Conservation (phyloP, 53 echinoderm and acorn worm genomes). For the Astropecten irregularis region DNA sequence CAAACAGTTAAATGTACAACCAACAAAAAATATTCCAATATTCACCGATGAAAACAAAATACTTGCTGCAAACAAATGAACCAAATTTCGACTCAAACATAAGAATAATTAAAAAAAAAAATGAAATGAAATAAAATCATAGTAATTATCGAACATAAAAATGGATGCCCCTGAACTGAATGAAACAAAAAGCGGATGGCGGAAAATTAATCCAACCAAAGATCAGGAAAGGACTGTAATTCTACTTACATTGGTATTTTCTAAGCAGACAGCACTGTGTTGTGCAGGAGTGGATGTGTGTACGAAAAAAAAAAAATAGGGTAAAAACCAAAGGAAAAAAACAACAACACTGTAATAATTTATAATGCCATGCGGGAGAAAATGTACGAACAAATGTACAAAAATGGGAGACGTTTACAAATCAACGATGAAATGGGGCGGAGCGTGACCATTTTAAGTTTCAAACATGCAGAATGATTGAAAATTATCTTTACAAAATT, state of each 20-base stretch:
- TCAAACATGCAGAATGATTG: too few species aligned
- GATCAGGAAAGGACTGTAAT: too few species aligned
- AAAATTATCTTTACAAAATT: too few species aligned
- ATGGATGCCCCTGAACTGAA: background rate
- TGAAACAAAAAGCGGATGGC: too few species aligned
- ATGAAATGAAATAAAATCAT: background rate
- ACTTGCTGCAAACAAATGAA: background rate
- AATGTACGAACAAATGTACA: background rate
- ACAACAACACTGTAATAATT: background rate
- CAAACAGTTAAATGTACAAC: too few species aligned
- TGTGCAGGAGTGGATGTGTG: conserved; percentile 24
- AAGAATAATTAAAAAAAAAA: background rate
- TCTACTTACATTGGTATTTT: conserved; percentile 47
- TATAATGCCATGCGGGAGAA: conserved; percentile 19
- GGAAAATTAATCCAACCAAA: too few species aligned
- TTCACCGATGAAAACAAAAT: too few species aligned
- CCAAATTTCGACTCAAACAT: background rate
- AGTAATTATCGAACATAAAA: background rate
- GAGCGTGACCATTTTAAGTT: too few species aligned
- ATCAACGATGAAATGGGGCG: too few species aligned
- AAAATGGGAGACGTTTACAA: too few species aligned
- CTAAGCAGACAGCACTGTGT: conserved; percentile 50
- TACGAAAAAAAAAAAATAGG: too few species aligned
- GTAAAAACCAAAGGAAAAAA: conserved; percentile 14
- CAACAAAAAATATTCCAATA: too few species aligned